Conservation (phyloP, 1,140 invertebrate genomes). For the Drosophila paulistorum region DNA sequence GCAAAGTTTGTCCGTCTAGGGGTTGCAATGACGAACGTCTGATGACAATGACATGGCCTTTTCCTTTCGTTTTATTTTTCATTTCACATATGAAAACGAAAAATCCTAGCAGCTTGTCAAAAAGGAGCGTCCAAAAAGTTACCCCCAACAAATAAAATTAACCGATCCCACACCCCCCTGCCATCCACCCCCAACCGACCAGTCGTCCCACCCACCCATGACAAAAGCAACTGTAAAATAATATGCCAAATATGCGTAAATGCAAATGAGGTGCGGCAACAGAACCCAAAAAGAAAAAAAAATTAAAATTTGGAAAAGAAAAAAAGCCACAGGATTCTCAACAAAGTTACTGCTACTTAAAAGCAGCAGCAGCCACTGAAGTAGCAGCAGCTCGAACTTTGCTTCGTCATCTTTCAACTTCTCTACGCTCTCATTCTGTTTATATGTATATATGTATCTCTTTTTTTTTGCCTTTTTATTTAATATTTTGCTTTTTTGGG, state of each 20-base stretch:
- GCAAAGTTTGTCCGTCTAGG: conserved; percentile 24
- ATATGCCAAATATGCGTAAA: conserved; percentile 79
- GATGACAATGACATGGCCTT: conserved; percentile 67
- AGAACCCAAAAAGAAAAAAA: not conserved
- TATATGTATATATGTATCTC: not conserved
- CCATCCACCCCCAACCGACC: not conserved
- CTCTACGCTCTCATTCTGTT: conserved; percentile 3
- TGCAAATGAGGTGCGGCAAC: conserved; percentile 50
- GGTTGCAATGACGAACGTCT: conserved; percentile 70
- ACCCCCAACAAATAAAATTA: conserved; percentile 19
- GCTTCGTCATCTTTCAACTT: conserved; percentile 22
- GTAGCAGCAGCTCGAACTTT: conserved; percentile 4
- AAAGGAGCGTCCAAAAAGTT: conserved; percentile 27
- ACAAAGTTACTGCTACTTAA: conserved; percentile 22
- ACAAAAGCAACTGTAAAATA: conserved; percentile 51
- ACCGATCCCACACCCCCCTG: not conserved
- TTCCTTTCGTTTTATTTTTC: conserved; percentile 27
- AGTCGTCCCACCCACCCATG: not conserved
- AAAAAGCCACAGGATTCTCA: conserved; percentile 20
- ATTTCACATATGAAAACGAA: conserved; percentile 8
- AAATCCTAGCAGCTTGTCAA: conserved; percentile 55
- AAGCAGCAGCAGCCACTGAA: conserved; percentile 2
- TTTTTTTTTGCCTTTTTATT: not conserved
- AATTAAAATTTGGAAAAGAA: not conserved
- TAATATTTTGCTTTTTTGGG: conserved; percentile 4